A percentile compares a stretch with the other conserved stretches of the same genome.
phyloP scores from a whole-genome alignment of 2,888 invertebrate species.

The Rhaphigaster nebulosa region DNA sequence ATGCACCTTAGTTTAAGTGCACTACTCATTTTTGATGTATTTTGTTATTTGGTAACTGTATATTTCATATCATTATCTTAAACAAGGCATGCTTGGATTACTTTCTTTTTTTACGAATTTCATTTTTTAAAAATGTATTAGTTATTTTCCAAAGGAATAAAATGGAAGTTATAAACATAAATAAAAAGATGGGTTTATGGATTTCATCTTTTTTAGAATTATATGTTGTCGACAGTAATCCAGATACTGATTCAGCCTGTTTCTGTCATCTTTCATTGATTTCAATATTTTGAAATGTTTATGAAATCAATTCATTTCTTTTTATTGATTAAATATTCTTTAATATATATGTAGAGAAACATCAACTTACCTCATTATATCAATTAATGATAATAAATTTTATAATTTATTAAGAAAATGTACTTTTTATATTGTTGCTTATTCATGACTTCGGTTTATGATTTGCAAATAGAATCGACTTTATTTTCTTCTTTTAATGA shows the following conservation, averaged over 20 bases:
- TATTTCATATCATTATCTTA: neutral
- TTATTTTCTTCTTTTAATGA: neutral
- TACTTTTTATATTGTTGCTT: neutral
- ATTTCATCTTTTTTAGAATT: neutral
- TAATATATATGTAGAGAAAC: neutral
- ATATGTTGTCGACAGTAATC: neutral
- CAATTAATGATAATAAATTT: neutral
- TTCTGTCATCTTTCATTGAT: neutral
- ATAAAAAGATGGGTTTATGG: neutral
- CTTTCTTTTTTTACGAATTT: neutral
- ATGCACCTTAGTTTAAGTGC: constrained; percentile 31
- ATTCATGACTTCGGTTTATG: neutral
- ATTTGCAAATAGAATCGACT: neutral
- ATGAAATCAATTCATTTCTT: neutral
- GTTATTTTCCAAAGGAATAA: neutral
- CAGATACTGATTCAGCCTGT: neutral
- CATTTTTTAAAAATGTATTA: neutral
- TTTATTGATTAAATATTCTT: neutral
- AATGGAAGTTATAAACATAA: neutral
- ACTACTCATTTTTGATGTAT: constrained; percentile 22
- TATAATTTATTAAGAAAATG: neutral
- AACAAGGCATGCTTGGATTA: neutral
- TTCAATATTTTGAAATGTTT: neutral
- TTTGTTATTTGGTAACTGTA: neutral
- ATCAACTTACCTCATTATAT: neutral